Conservation (phyloP, 2,888 invertebrate genomes). For the Lordiphosa fenestrarum region DNA sequence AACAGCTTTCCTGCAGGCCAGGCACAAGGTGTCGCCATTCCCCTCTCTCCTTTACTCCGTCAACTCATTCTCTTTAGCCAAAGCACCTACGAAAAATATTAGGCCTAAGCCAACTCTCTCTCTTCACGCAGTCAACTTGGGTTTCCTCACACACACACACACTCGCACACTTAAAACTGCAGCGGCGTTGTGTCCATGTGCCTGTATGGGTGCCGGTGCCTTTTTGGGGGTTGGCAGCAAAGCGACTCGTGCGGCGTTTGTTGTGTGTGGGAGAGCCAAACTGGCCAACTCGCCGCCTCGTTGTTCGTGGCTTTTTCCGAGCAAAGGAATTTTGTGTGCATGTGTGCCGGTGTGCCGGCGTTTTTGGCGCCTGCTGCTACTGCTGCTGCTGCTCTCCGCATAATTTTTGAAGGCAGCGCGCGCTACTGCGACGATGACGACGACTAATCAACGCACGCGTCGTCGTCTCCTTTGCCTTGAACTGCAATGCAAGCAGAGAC, state of each 20-base stretch:
- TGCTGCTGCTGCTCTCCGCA: conserved; percentile 44
- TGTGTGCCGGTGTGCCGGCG: conserved; percentile 53
- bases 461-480: conserved; percentile 50
- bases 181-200: background rate
- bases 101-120: conserved; percentile 35
- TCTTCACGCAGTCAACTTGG: conserved; percentile 34
- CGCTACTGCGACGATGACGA: conserved; percentile 8
- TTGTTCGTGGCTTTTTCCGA: conserved; percentile 45
- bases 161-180: conserved; percentile 4
- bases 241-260: conserved; percentile 28
- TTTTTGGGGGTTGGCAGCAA: conserved; percentile 61
- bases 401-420: conserved; percentile 35
- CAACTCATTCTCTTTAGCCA: background rate
- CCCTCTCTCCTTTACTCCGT: background rate
- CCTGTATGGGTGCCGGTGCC: conserved; percentile 2
- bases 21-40: no score
- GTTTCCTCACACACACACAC: conserved; percentile 37
- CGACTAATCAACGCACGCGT: conserved; percentile 29
- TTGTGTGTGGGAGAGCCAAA: conserved; percentile 52
- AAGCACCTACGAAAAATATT: conserved; percentile 23
- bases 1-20: no score
- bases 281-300: conserved; percentile 3
- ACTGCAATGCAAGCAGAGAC: conserved; percentile 49
- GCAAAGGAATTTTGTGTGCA: conserved; percentile 61
- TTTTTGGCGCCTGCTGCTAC: conserved; percentile 39